Evolutionary conservation across 2,113 vertebrate genomes (phyloP).

Genomic region (Rallus limicola): DNA sequence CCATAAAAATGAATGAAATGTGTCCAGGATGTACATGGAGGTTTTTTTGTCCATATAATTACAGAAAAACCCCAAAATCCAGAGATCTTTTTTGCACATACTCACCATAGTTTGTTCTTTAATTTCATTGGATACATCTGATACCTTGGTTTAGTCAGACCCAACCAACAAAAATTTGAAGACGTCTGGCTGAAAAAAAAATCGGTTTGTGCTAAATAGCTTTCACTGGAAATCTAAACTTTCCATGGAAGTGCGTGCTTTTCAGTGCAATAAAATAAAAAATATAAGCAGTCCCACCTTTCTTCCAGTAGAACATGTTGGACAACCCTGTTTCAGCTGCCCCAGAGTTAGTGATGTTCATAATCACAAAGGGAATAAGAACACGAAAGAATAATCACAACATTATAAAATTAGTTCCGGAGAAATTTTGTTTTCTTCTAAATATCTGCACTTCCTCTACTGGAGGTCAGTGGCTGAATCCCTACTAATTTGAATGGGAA

Average conservation of each 20-base stretch:
- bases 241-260: neutral
- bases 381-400: neutral
- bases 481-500: neutral
- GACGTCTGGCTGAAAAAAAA: neutral
- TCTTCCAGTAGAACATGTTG: neutral
- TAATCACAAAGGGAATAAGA: neutral
- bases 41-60: fast-evolving
- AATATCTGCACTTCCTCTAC: neutral
- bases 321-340: neutral
- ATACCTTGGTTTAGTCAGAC: neutral
- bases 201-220: neutral
- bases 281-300: neutral
- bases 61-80: neutral
- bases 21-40: neutral
- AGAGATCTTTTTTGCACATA: neutral
- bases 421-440: neutral
- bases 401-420: neutral
- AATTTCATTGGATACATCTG: neutral
- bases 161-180: neutral
- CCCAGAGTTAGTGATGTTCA: neutral
- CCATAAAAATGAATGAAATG: neutral
- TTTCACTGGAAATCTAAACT: neutral
- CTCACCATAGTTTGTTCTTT: neutral
- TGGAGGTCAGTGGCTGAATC: neutral
- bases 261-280: neutral